phyloP scores from a whole-genome alignment of 2,797 vertebrate genomes.

The Novumbra hubbsi region DNA sequence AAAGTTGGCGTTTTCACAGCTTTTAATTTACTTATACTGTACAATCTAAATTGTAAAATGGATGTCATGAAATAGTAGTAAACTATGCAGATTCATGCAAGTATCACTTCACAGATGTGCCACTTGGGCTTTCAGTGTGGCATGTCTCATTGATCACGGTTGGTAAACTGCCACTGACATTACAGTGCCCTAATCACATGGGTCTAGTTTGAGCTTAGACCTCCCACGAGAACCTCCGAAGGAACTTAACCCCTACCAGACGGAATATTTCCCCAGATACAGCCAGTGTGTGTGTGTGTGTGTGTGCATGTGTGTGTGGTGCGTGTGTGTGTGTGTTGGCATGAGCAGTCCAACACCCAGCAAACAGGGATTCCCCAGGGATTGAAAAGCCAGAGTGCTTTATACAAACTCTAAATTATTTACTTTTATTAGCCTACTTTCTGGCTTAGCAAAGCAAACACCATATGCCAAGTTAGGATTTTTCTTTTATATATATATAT shows the following conservation, averaged over 20 bases:
- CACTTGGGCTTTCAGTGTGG: too few relatives aligned
- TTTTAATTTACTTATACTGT: too few relatives aligned
- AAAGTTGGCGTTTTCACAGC: too few relatives aligned
- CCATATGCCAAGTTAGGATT: slow-evolving; percentile 28
- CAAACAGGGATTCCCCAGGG: slow-evolving; percentile 42
- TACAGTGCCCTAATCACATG: too few relatives aligned
- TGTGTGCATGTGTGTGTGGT: neutral
- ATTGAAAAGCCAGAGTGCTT: slow-evolving; percentile 45
- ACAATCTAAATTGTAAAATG: too few relatives aligned
- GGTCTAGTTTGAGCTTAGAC: neutral
- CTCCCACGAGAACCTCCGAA: neutral
- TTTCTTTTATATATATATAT: slow-evolving; percentile 6
- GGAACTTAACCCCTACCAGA: neutral
- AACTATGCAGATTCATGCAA: too few relatives aligned
- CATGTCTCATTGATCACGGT: too few relatives aligned
- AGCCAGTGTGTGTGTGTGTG: slow-evolving; percentile 8
- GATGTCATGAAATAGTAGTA: too few relatives aligned
- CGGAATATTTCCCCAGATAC: slow-evolving; percentile 22
- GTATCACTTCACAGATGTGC: too few relatives aligned
- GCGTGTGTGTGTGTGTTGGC: slow-evolving; percentile 26
- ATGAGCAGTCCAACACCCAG: slow-evolving; percentile 42
- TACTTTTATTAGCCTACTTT: slow-evolving; percentile 57
- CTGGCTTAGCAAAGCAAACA: slow-evolving; percentile 39
- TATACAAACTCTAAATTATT: slow-evolving; percentile 67
- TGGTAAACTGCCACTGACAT: too few relatives aligned